These are phyloP conservation scores for Drosophila gaucha DNA, from an alignment of 2,888 invertebrate genomes.

Conservation along the genomic window DNA sequence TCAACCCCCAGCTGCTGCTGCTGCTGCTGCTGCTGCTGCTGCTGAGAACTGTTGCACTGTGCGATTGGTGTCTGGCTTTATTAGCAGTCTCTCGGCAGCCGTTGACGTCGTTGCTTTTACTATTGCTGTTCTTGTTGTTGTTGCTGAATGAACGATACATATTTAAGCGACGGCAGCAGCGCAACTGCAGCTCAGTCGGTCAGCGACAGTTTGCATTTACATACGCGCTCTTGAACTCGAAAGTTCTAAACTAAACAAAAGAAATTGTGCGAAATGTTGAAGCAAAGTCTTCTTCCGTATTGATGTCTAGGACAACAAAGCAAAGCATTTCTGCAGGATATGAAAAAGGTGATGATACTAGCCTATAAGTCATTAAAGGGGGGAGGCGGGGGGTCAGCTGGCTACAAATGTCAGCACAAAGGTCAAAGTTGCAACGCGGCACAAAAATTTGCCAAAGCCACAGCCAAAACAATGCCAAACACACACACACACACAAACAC, in stretches of 20 bases:
- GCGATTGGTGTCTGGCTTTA: conserved; percentile 24
- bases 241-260: background rate
- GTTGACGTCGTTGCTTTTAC: conserved; percentile 30
- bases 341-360: conserved; percentile 63
- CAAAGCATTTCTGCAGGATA: too few relatives aligned
- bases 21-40: background rate
- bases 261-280: background rate
- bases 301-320: background rate
- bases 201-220: conserved; percentile 60
- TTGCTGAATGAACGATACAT: conserved; percentile 36
- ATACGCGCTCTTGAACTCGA: conserved; percentile 63
- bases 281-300: conserved; percentile 1
- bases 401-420: conserved; percentile 51
- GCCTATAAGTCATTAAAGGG: conserved; percentile 15
- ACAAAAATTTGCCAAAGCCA: conserved; percentile 26
- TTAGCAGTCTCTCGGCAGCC: conserved; percentile 31
- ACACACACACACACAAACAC: conserved; percentile 10
- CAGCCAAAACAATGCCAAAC: conserved; percentile 38
- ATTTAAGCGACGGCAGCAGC: conserved; percentile 69
- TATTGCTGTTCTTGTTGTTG: conserved; percentile 14
- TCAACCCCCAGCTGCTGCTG: too few relatives aligned
- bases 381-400: background rate
- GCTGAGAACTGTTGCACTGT: conserved; percentile 20
- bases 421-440: conserved; percentile 63
- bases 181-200: conserved; percentile 69